phyloP scores from a whole-genome alignment of 2,113 vertebrate genomes.

The Pagrus major region DNA sequence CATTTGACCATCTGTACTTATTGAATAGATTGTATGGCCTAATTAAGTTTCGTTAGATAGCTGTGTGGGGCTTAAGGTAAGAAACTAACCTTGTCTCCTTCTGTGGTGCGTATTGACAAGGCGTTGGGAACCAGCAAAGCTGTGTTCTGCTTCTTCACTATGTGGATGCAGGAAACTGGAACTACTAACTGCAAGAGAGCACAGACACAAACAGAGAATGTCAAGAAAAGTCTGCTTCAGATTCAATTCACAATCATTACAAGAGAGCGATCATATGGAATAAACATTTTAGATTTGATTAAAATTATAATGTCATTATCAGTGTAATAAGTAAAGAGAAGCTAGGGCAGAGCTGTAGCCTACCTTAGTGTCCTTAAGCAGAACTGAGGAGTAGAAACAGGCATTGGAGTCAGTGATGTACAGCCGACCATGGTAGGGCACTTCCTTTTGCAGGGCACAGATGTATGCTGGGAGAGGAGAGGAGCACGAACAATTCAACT shows the following conservation, averaged over 20 bases:
- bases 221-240: not conserved
- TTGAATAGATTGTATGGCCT: not conserved
- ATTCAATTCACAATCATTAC: not conserved
- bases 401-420: conserved; percentile 85
- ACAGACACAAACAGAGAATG: not conserved
- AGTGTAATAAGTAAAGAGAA: not conserved
- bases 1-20: not conserved
- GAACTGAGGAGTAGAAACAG: conserved; percentile 89
- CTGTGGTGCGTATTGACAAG: conserved; percentile 85
- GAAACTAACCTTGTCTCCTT: conserved; percentile 88
- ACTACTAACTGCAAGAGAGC: conserved; percentile 81
- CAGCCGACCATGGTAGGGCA: conserved; percentile 89
- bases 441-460: conserved; percentile 90
- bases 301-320: not conserved
- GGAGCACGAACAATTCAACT: not conserved
- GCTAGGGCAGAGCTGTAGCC: not conserved
- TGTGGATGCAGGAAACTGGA: conserved; percentile 79
- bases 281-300: not conserved
- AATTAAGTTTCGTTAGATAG: not conserved
- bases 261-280: too few relatives aligned
- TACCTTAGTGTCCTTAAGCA: conserved; percentile 90
- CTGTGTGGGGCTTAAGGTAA: not conserved
- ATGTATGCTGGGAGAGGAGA: conserved; percentile 81
- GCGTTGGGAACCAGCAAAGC: conserved; percentile 90
- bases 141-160: conserved; percentile 91